Evolutionary conservation across 2,888 invertebrate genomes (phyloP).

Genomic region (Masnerella sp.): DNA sequence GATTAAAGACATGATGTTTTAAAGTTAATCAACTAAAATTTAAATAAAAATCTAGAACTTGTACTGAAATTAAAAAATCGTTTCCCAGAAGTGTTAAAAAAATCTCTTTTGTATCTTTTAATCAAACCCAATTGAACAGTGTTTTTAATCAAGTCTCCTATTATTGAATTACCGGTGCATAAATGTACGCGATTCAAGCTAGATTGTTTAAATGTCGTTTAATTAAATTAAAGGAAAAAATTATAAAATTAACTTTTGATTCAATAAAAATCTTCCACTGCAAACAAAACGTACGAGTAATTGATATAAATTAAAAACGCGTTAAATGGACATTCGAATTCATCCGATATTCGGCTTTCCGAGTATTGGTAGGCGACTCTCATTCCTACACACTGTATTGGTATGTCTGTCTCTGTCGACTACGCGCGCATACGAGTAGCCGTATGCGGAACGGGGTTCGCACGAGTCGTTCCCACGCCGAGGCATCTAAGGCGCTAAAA

Average conservation of each 20-base stretch:
- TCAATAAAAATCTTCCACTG: too few species aligned
- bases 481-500: conserved; percentile 73
- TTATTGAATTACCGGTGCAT: conserved; percentile 50
- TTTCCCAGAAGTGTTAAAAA: conserved; percentile 28
- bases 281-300: too few species aligned
- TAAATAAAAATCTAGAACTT: too few species aligned
- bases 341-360: neutral
- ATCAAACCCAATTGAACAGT: conserved; percentile 41
- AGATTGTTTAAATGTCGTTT: too few species aligned
- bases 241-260: too few species aligned
- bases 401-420: conserved; percentile 10
- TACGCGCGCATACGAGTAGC: conserved; percentile 52
- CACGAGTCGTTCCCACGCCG: conserved; percentile 74
- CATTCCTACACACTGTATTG: conserved; percentile 10
- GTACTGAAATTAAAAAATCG: too few species aligned
- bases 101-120: conserved; percentile 15
- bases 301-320: neutral
- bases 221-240: too few species aligned
- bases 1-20: too few species aligned
- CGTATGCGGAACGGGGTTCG: conserved; percentile 60
- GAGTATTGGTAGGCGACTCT: conserved; percentile 4
- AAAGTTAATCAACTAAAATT: too few species aligned
- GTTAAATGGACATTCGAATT: neutral
- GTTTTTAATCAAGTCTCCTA: conserved; percentile 25
- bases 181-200: too few species aligned